A percentile compares a stretch with the other conserved stretches of the same genome.
These are phyloP conservation scores for Centropus bengalensis DNA, from an alignment of 2,113 vertebrate species.

Conservation along the genomic window DNA sequence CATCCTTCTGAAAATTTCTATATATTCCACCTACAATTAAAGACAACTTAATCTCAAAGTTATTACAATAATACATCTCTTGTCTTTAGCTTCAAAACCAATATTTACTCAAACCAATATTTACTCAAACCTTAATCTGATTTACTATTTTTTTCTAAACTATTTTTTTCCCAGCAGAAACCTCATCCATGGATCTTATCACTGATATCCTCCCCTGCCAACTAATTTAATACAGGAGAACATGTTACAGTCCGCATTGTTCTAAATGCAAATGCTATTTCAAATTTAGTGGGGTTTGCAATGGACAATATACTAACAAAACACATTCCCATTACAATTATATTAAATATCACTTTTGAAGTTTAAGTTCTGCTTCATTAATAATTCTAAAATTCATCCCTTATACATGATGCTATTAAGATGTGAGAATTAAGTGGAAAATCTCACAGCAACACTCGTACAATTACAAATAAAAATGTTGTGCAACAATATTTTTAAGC, in stretches of 20 bases:
- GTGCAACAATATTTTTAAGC: neutral
- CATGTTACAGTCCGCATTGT: neutral
- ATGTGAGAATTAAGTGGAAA: neutral
- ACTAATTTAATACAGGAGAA: neutral
- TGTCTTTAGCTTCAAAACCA: neutral
- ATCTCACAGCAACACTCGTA: neutral
- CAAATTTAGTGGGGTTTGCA: neutral
- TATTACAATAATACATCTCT: neutral
- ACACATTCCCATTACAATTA: neutral
- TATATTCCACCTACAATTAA: neutral
- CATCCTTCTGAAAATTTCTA: neutral
- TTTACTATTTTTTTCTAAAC: neutral
- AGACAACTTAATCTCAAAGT: neutral
- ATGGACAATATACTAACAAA: neutral
- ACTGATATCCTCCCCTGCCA: neutral
- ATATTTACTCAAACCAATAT: too few species aligned
- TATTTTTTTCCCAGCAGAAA: neutral
- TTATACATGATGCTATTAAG: neutral
- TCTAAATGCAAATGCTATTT: neutral
- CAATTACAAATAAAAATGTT: neutral
- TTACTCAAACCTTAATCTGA: neutral
- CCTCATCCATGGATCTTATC: neutral
- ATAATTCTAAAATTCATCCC: neutral
- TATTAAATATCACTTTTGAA: neutral
- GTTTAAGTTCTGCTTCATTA: neutral